phyloP scores from a whole-genome alignment of 1,140 invertebrate genomes.

The Halesus radiatus region DNA sequence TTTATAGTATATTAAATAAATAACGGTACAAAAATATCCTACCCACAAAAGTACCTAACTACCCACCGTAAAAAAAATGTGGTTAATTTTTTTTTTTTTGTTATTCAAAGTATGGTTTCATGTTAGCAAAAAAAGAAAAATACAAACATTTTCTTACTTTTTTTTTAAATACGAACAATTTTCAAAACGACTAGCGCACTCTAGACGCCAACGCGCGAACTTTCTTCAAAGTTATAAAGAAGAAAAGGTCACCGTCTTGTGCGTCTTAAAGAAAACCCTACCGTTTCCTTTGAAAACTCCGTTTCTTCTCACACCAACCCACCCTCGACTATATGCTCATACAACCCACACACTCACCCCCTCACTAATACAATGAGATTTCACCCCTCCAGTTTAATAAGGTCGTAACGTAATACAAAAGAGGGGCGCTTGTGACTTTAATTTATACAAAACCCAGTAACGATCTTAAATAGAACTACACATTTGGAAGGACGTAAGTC shows the following conservation, averaged over 20 bases:
- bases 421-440: background rate
- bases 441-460: background rate
- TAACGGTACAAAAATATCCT: too few relatives aligned
- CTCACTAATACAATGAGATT: conserved; percentile 7
- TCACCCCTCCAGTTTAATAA: background rate
- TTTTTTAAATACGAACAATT: background rate
- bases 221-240: conserved; percentile 51
- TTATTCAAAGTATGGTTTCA: too few relatives aligned
- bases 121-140: too few relatives aligned
- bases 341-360: background rate
- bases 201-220: conserved; percentile 43
- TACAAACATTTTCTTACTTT: too few relatives aligned
- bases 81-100: too few relatives aligned
- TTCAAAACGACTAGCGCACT: conserved; percentile 47
- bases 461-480: background rate
- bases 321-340: background rate
- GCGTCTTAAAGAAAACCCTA: conserved; percentile 46
- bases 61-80: too few relatives aligned
- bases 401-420: conserved; percentile 15
- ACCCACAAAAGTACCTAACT: too few relatives aligned
- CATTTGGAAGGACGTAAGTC: background rate
- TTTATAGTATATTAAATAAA: too few relatives aligned
- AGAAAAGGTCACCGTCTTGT: conserved; percentile 51
- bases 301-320: conserved; percentile 50
- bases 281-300: conserved; percentile 52